Evolutionary conservation across 1,140 invertebrate genomes (phyloP).

Genomic region (Drosophila subpulchrella): DNA sequence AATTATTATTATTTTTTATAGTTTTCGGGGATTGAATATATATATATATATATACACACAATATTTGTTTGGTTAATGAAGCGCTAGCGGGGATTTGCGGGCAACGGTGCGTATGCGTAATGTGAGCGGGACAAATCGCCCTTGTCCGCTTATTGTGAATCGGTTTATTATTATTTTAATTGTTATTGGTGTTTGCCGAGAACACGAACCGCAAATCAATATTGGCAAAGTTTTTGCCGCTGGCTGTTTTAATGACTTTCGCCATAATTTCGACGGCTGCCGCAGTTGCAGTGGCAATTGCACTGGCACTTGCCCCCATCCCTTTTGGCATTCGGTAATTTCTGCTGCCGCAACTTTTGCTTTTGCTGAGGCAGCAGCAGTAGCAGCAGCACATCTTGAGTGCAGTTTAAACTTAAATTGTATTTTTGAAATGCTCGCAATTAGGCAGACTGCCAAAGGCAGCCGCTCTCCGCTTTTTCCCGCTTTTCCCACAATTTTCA

Average conservation of each 20-base stretch:
- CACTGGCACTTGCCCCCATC: slow-evolving; percentile 38
- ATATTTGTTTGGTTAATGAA: slow-evolving; percentile 55
- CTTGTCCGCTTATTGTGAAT: slow-evolving; percentile 52
- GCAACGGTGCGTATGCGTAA: slow-evolving; percentile 58
- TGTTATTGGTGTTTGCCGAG: slow-evolving; percentile 57
- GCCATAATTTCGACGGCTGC: slow-evolving; percentile 64
- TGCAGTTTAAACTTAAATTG: slow-evolving; percentile 83
- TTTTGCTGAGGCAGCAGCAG: slow-evolving; percentile 18
- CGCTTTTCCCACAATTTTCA: not conserved
- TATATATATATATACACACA: not conserved
- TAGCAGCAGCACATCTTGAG: slow-evolving; percentile 66
- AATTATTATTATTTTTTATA: slow-evolving; percentile 40
- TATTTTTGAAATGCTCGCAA: slow-evolving; percentile 81
- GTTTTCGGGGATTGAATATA: slow-evolving; percentile 1
- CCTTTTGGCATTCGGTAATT: slow-evolving; percentile 76
- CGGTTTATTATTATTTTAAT: slow-evolving; percentile 55
- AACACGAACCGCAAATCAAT: slow-evolving; percentile 73
- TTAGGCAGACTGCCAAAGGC: slow-evolving; percentile 81
- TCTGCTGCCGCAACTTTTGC: slow-evolving; percentile 68
- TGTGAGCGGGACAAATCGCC: slow-evolving; percentile 39
- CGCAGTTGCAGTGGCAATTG: slow-evolving; percentile 36
- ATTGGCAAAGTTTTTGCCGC: slow-evolving; percentile 69
- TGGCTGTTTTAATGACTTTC: slow-evolving; percentile 73
- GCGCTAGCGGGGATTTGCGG: slow-evolving; percentile 27
- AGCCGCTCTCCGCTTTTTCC: slow-evolving; percentile 6